A percentile compares a stretch with the other conserved stretches of the same genome.
Conservation (phyloP, 2,888 invertebrate genomes). For the Linnaemya vulpina region DNA sequence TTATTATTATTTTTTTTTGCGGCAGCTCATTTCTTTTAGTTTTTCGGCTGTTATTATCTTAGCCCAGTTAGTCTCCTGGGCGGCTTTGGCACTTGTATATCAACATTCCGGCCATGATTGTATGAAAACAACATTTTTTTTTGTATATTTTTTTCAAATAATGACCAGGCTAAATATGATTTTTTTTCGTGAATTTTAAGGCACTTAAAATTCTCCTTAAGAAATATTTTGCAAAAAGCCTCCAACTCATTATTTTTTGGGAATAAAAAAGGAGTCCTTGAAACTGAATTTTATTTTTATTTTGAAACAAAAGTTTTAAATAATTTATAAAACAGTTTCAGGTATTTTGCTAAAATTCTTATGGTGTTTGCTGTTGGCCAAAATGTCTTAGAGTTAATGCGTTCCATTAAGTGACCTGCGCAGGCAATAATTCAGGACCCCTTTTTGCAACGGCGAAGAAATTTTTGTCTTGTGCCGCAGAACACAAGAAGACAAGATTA, state of each 20-base stretch:
- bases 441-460: too few relatives aligned
- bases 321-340: too few relatives aligned
- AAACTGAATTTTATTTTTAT: not conserved
- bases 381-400: too few relatives aligned
- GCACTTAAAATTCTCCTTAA: not conserved
- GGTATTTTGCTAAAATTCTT: too few relatives aligned
- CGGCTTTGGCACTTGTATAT: constrained; percentile 65
- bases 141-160: constrained; percentile 52
- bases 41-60: constrained; percentile 27
- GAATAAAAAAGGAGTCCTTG: not conserved
- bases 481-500: too few relatives aligned
- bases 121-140: constrained; percentile 39
- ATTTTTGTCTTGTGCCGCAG: too few relatives aligned
- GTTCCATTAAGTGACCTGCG: too few relatives aligned
- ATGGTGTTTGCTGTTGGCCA: too few relatives aligned
- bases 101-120: constrained; percentile 68
- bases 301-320: not conserved
- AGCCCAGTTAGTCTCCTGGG: constrained; percentile 62
- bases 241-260: not conserved
- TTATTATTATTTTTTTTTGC: constrained; percentile 25
- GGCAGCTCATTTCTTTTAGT: not conserved
- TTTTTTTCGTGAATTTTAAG: not conserved
- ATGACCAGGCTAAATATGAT: constrained; percentile 60
- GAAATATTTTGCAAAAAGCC: too few relatives aligned
- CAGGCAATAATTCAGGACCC: too few relatives aligned